Evolutionary conservation across 2,888 invertebrate species (phyloP), one percentile per base, ranked within the genome.

Genomic region (Cataglyphis albicans): DNA sequence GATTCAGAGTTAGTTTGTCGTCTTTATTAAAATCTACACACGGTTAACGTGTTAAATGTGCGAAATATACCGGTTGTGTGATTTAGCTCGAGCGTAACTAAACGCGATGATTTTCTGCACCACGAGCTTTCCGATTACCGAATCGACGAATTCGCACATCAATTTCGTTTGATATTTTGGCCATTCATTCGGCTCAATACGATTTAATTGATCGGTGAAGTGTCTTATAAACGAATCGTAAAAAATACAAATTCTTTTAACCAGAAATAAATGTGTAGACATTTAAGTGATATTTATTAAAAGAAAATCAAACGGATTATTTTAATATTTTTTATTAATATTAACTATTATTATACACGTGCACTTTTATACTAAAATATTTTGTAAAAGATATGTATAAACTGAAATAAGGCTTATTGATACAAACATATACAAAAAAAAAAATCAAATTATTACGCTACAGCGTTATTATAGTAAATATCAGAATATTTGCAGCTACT

Each of bases 11-110:
- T 21, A 67, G 44, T 41, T 41, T 41, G n/a, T 41, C 32, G 12
- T 15, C n/a, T 63, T 63, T n/a, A 29, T 41, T 41, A 52, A n/a
- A 52, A n/a, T 52, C 7, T n/a, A n/a, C 18, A 6, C 6, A 48
- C 73, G 85, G 83, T 84, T 83, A 88, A 85, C 86, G 87, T 48
- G 52, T 87, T 91, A 88, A 91, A 90, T 90, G 86, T 86, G 76
- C 76, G 78, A 87, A 84, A 86, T 85, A 84, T 85, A 85, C 78
- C 35, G 64, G 12, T 78, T 65, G 81, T 82, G 25, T 90, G 88
- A 91, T 91, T 91, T 88, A 90, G 90, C 89, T 90, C 84, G 80
- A 76, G 67, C 75, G 65, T 83, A 75, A 85, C 85, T 73, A 74
- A 82, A 72, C 55, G 25, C 44, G 35, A 59, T 59, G 25, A 68